Percentiles rank a stretch among this genome's conserved stretches.
These are phyloP conservation scores for Eurytoma adleriae DNA, from an alignment of 2,888 invertebrate species.

Conservation along the genomic window DNA sequence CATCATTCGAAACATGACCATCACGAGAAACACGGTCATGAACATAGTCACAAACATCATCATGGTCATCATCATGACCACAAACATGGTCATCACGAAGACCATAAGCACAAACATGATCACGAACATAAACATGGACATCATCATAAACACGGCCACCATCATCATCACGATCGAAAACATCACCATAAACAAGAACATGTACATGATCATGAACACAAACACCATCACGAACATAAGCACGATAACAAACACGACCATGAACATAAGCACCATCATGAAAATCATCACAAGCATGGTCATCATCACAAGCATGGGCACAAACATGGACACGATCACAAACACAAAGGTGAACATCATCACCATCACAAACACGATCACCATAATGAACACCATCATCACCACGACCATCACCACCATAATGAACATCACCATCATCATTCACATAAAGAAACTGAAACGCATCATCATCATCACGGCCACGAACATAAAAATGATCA, in stretches of 20 bases:
- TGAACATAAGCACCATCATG: conserved; percentile 38
- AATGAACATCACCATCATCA: conserved; percentile 52
- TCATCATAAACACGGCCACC: conserved; percentile 34
- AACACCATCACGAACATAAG: conserved; percentile 48
- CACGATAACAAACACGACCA: conserved; percentile 49
- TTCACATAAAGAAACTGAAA: conserved; percentile 44
- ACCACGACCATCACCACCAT: conserved; percentile 48
- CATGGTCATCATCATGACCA: conserved; percentile 29
- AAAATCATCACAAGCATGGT: conserved; percentile 49
- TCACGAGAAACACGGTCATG: conserved; percentile 27
- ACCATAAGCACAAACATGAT: conserved; percentile 32
- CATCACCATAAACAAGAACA: conserved; percentile 47
- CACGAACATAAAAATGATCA: conserved; percentile 50
- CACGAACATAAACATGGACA: conserved; percentile 34
- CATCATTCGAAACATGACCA: conserved; percentile 20
- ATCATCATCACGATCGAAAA: conserved; percentile 38
- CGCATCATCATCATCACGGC: conserved; percentile 48
- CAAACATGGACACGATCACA: conserved; percentile 43
- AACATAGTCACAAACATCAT: conserved; percentile 29
- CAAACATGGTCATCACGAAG: conserved; percentile 23
- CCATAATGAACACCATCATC: conserved; percentile 50
- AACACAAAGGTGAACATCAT: conserved; percentile 50
- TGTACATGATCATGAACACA: conserved; percentile 46
- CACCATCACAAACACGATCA: conserved; percentile 47
- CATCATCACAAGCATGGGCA: conserved; percentile 44